phyloP scores from a whole-genome alignment of 2,113 vertebrate genomes.

The Pterophyllum scalare region DNA sequence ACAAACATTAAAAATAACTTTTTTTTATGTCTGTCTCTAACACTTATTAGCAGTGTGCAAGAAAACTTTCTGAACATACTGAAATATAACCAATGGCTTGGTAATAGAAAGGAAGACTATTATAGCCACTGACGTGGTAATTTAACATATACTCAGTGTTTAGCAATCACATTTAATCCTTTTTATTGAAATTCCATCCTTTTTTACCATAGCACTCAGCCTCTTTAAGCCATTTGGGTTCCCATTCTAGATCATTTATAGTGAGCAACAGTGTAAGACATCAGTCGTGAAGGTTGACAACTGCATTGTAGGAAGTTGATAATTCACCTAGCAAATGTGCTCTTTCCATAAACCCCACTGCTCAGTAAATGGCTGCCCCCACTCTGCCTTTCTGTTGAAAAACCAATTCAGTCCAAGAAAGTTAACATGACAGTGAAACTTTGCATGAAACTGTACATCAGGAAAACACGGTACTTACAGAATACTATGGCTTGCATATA shows the following conservation, averaged over 20 bases:
- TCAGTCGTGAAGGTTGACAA: conserved; percentile 25
- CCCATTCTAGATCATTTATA: not conserved
- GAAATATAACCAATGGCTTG: not conserved
- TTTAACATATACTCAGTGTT: not conserved
- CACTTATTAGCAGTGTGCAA: not conserved
- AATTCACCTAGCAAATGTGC: conserved; percentile 12
- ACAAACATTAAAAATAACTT: not conserved
- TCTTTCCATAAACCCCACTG: not conserved
- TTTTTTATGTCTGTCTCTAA: no score
- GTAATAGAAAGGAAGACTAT: not conserved
- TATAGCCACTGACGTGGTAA: not conserved
- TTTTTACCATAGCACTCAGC: not conserved
- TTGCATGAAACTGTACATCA: not conserved
- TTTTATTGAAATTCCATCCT: not conserved
- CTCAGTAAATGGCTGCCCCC: not conserved
- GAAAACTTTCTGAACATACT: not conserved
- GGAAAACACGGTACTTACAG: not conserved
- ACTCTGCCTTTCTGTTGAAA: not conserved
- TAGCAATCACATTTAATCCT: not conserved
- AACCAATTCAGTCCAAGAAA: not conserved
- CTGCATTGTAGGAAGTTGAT: conserved; percentile 15
- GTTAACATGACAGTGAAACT: not conserved
- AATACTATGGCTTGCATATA: not conserved
- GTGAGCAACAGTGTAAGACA: not conserved
- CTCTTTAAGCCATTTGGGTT: not conserved